Base-by-base conservation (phyloP, 2,113 vertebrate species). In the Todiramphus saurophagus region DNA sequence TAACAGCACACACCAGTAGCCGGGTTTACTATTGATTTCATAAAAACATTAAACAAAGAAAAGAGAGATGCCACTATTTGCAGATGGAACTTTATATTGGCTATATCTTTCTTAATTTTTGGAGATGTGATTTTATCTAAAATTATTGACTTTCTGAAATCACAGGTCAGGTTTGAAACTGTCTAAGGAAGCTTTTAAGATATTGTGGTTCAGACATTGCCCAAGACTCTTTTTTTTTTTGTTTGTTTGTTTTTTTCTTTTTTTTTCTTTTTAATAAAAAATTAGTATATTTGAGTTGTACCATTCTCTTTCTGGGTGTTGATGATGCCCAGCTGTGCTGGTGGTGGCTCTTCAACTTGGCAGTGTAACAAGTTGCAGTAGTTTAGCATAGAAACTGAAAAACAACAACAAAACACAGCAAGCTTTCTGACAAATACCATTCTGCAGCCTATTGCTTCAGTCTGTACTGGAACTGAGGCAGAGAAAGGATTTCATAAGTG, bases 1-100 rank as follows among this genome's bases (percentile, higher is more conserved):
- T 3, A 37, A 2, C 5, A 16, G 20, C 8, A 11, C 12, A 46
- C 25, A 44, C 3, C 10, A 7, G 14, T 5, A 43, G 10, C 16
- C 63, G 39, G 0, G 37, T 88, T 91, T 53, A 25, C 46, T 11
- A 46, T 0, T 31, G 16, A 41, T 58, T 62, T 89, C 37, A 81
- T 14, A 37, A 69, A 83, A 51, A 7, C 3, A 3, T 66, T 28
- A 83, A 6, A n/a, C 9, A 75, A 23, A 63, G 18, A 31, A 58
- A n/a, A 92, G 81, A 55, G 4, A 0, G 16, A n/a, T 53, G 8
- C 11, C 17, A 18, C 2, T 66, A 2, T 35, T 76, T 35, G 14
- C 5, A 39, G 23, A 7, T 11, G 9, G 55, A 60, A 4, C 30
- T 41, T 82, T 28, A 39, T 30, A 37, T 2, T 66, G 18, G 3